Base-by-base conservation (phyloP, 2,888 invertebrate genomes). In the Schrankia costaestrigalis region DNA sequence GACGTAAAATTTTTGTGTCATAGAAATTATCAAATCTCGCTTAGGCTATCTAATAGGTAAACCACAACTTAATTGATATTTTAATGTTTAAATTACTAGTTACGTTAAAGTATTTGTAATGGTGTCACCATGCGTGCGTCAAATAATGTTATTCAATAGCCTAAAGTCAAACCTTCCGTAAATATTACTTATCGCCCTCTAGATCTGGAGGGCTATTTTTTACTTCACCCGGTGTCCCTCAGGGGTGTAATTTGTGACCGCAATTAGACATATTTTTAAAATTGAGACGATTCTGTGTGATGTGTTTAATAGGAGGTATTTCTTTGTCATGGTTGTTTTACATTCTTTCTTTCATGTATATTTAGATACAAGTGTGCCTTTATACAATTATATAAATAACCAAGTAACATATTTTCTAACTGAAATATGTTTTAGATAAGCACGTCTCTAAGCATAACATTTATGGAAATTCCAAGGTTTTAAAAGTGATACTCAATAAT, bases 191-290 rank as follows among this genome's bases (percentile, higher is more conserved):
- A 71, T 71, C 72, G 31, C 27, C 35, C 35, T 48, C 24, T 37
- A 25, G 39, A 69, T 71, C 67, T 61, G 35, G 52, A 67, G 58
- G 70, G 61, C 54, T 36, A 42, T 43, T 57, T 44, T 51, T 48
- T 48, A 41, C n/a, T n/a, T 48, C 25, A 26, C 28, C 34, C 29
- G 40, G 25, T 37, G 31, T 37, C 41, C 57, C 59, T 47, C 35
- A 41, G 36, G 44, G 41, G 41, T 33, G 39, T 61, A 63, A 60
- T 63, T 62, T 55, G 54, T 57, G 40, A 44, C 42, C 31, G 35
- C 43, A 39, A 51, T 56, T 53, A 53, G 45, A 62, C 17, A n/a
- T n/a, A n/a, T 47, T 50, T 58, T 46, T 34, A 35, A 22, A 40
- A 53, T 56, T 50, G 43, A 46, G 47, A 38, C 40, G 25, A 27